Base-by-base conservation (phyloP, 2,888 invertebrate genomes). In the Sussaba pulchella region DNA sequence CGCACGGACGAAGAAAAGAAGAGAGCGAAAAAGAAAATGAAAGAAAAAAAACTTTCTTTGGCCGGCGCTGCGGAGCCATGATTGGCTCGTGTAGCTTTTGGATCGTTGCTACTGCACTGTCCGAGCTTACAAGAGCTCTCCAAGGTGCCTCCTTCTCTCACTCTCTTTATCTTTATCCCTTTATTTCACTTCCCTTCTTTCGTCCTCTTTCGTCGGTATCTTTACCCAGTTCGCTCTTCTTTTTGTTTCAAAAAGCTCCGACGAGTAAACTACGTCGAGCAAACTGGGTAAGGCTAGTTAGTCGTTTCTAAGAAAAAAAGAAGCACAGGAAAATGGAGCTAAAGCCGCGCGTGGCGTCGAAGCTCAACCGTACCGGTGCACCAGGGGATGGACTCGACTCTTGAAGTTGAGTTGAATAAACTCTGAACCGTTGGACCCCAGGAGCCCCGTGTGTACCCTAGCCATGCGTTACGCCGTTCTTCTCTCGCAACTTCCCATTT, bases 271-370 rank as follows among this genome's bases (percentile, higher is more conserved):
- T 66, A 52, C 57, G 73, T 66, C 45, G 73, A 57, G 73, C 57
- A 74, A 74, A 74, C 73, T 50, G 52, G 21, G 69, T 52, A 54
- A 69, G 61, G 76, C 76, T 76, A 76, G 76, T 76, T 76, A 76
- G 69, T 52, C 52, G 59, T 31, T 39, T 24, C 26, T 14, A 47
- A 47, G 50, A 19, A 12, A 14, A 19, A 57, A 19, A 45, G n/a
- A 21, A 52, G 61, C 41, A 14, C 61, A 69, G 0, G 36, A 39
- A 54, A 39, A n/a, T 52, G 36, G 43, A 31, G 21, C 1, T 31
- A 8, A 24, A 26, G 17, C 52, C 21, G 10, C n/a, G 14, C 17
- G 26, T 3, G 14, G 31, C 17, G 52, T 39, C 14, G 70, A 70
- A 43, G 14, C 54, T 31, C 31, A 31, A 10, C 59, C 47, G 50